Percentiles rank a stretch among this genome's conserved stretches.
phyloP scores from a whole-genome alignment of 2,113 vertebrate species.

The Otis tarda region DNA sequence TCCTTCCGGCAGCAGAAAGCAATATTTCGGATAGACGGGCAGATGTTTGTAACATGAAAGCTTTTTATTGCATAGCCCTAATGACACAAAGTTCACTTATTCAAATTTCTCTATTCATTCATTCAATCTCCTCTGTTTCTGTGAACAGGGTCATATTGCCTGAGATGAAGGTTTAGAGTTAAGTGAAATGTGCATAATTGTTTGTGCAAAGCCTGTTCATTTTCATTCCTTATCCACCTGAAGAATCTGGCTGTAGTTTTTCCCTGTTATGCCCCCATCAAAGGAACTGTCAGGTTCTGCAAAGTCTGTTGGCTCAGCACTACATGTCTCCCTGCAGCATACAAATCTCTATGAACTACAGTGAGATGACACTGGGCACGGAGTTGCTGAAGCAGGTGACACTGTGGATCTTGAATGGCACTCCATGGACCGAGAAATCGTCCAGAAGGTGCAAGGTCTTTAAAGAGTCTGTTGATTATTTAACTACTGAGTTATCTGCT shows the following conservation, averaged over 20 bases:
- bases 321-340: accelerated
- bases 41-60: not conserved
- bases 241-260: not conserved
- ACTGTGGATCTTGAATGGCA: not conserved
- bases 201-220: not conserved
- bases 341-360: accelerated
- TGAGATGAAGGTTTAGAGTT: not conserved
- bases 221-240: not conserved
- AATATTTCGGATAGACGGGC: not conserved
- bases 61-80: not conserved
- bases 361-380: accelerated
- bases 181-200: not conserved
- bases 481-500: not conserved
- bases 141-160: not conserved
- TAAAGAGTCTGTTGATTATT: not conserved
- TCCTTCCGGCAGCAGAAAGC: not conserved
- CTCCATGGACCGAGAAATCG: not conserved
- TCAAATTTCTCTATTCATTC: not conserved
- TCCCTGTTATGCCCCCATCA: not conserved
- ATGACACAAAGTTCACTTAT: not conserved
- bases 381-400: not conserved
- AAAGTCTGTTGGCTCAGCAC: not conserved
- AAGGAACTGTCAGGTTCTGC: not conserved
- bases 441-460: not conserved
- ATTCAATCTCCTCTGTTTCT: not conserved